Base-by-base conservation (phyloP, 2,888 invertebrate genomes). In the Coenonympha arcania region DNA sequence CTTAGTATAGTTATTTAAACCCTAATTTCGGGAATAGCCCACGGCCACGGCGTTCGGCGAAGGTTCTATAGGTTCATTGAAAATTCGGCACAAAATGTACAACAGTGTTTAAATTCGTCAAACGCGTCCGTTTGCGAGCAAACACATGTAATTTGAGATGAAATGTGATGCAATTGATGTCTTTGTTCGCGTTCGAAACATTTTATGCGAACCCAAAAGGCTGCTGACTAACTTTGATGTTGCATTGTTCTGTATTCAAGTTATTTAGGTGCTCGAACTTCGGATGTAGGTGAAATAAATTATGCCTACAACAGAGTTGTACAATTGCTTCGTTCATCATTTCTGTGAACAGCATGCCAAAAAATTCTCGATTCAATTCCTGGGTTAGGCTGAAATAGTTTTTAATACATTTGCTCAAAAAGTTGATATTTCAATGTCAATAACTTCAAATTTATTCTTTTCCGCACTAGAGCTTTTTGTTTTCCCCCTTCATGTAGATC, bases 101-200 rank as follows among this genome's bases (percentile, higher is more conserved):
- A 48, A 54, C 48, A 49, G 45, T 52, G 34, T 18, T n/a, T 48
- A 51, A 53, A 16, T 42, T 31, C 49, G 48, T 55, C 54, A 51
- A 55, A 53, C 50, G 48, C 49, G 60, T 65, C 61, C 60, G 62
- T 51, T 76, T 74, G 71, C 66, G 73, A 68, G 71, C 68, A 69
- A 75, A 73, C 75, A 73, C 54, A 69, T 77, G 80, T 75, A 77
- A 83, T 84, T 84, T 80, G 75, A 73, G 76, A 75, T 81, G 80
- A 84, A 81, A 83, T 84, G 84, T 82, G 80, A 72, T 72, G 73
- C 79, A 67, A 74, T 81, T 82, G 80, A 85, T 85, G 84, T 83
- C 84, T 84, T 82, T 82, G 83, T 85, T 82, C 77, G 68, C 59
- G 68, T 73, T 73, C 63, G 64, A 58, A 68, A 67, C 66, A 61